Percentiles rank a stretch among this genome's conserved stretches.
Conservation (phyloP, 2,797 vertebrate genomes). For the Gymnocypris eckloni region DNA sequence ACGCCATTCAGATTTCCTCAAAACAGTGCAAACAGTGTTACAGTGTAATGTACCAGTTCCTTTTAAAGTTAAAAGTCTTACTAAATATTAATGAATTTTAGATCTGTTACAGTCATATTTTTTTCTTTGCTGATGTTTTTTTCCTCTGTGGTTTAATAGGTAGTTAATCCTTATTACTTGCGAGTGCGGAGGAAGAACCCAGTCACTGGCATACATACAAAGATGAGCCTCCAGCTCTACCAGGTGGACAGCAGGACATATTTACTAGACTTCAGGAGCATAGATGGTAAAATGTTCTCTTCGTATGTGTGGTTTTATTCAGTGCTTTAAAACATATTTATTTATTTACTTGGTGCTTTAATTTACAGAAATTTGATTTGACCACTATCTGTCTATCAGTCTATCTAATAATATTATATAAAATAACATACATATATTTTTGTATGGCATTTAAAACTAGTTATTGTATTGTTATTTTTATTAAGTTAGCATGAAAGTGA, state of each 20-base stretch:
- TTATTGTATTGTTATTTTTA: too few relatives aligned
- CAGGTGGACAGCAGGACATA: constrained; percentile 99
- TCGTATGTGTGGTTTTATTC: neutral
- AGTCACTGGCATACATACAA: constrained; percentile 91
- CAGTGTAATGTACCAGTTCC: neutral
- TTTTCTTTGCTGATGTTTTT: neutral
- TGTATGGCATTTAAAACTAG: too few relatives aligned
- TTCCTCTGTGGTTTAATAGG: constrained; percentile 72
- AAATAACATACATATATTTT: too few relatives aligned
- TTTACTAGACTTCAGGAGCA: constrained; percentile 97
- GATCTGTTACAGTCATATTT: neutral
- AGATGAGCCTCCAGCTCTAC: constrained; percentile 98
- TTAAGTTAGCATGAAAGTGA: too few relatives aligned
- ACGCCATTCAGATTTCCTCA: neutral
- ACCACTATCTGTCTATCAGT: too few relatives aligned
- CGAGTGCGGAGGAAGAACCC: constrained; percentile 96
- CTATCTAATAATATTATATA: too few relatives aligned
- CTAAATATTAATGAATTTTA: neutral
- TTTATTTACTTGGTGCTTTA: neutral
- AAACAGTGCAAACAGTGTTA: neutral
- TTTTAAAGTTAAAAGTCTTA: neutral
- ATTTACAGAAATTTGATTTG: neutral
- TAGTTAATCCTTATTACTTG: constrained; percentile 96
- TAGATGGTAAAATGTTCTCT: constrained; percentile 84
- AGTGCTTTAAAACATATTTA: neutral